Base-by-base conservation (phyloP, 2,888 invertebrate genomes). In the Cheilosia variabilis region DNA sequence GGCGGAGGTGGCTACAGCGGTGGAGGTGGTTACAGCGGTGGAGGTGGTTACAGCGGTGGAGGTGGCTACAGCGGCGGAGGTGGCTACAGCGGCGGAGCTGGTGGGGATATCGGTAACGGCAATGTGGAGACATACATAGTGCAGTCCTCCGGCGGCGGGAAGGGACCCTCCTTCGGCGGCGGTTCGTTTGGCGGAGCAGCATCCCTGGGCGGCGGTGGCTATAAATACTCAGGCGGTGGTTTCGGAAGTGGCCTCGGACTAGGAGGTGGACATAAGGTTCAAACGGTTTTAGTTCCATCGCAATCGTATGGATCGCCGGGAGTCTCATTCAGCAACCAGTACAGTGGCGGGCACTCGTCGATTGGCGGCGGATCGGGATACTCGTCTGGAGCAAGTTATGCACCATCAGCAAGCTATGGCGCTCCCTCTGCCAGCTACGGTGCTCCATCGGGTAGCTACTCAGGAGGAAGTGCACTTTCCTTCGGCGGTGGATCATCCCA, bases 221-320 rank as follows among this genome's bases (percentile, higher is more conserved):
- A 62, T 22, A 77, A 73, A 22, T 86, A 78, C 22, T 66, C 68
- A 19, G 86, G 68, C 10, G 72, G 43, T 55, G 62, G 86, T 27
- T 75, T 69, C 37, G 87, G 87, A 9, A 78, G 87, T 43, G 87
- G 86, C 9, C 31, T 31, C 2, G 31, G 31, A 37, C 27, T 86
- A 3, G 78, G 76, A 31, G 66, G 81, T 5, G 87, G 83, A 17
- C 78, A 78, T 31, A 80, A 68, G 45, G 27, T 76, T 19, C 84
- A 80, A 7, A 65, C 71, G 10, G 75, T 79, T 34, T 50, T 52
- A 31, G 80, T 87, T 55, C 88, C 88, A 53, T 87, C 88, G 6
- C 87, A 82, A 47, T 87, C 88, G 0, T 88, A 88, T 72, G 88
- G 88, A 24, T 52, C 82, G 0, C 88, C 88, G 34, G 68, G 76